A percentile compares a stretch with the other conserved stretches of the same genome.
phyloP scores from a whole-genome alignment of 2,888 invertebrate species.

The Furcula furcula region DNA sequence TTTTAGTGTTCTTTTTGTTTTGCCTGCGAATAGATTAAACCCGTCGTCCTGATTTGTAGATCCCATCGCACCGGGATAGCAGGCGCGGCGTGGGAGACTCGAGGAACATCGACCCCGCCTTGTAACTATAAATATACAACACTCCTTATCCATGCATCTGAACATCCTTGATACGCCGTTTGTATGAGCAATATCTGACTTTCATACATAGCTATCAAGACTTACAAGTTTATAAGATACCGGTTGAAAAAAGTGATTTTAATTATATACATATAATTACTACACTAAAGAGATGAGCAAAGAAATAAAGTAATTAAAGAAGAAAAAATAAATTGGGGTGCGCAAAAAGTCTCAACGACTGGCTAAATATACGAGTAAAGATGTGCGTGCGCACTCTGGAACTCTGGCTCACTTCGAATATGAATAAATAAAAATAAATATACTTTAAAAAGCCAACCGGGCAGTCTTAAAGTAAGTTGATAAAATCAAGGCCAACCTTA shows the following conservation, averaged over 20 bases:
- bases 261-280: too few species aligned
- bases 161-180: constrained; percentile 44
- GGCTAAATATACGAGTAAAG: too few species aligned
- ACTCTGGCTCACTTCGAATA: too few species aligned
- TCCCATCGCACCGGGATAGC: constrained; percentile 43
- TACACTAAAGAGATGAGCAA: too few species aligned
- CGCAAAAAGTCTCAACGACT: too few species aligned
- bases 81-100: constrained; percentile 68
- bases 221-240: too few species aligned
- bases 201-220: too few species aligned
- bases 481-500: constrained; percentile 12
- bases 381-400: too few species aligned
- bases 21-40: constrained; percentile 34
- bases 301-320: too few species aligned
- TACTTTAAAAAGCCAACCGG: neutral
- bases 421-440: too few species aligned
- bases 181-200: constrained; percentile 19
- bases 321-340: too few species aligned
- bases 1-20: constrained; percentile 11
- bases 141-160: constrained; percentile 59
- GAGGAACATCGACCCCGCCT: constrained; percentile 75
- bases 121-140: constrained; percentile 72
- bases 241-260: too few species aligned
- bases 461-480: neutral
- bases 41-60: constrained; percentile 48